Base-by-base conservation (phyloP, 1,140 invertebrate genomes). In the Aphaenogaster rudis region DNA sequence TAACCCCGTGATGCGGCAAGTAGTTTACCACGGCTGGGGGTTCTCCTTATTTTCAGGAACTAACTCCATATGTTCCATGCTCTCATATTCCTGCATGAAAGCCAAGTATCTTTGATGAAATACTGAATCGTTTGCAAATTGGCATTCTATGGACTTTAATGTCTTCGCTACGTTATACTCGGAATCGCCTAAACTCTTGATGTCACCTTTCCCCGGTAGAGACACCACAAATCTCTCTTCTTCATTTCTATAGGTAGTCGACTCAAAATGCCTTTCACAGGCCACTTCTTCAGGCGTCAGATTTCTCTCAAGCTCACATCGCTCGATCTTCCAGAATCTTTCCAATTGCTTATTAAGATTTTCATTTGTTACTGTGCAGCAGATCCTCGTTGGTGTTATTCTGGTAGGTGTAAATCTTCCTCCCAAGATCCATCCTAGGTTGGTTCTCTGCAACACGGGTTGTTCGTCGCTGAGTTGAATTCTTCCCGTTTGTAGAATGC, bases 41-140 rank as follows among this genome's bases (percentile, higher is more conserved):
- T n/a, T 0, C 94, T 92, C 2, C 79, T 63, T n/a, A 8, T 52
- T 21, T 17, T 66, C 17, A 0, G n/a, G 52, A n/a, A 90, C 64
- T 13, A 33, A 7, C 11, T 66, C 69, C 91, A 93, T 93, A 48
- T 92, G 89, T n/a, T 69, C 71, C 13, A 91, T 45, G 5, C 8
- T 15, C 67, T 87, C 63, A 57, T 93, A 93, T 50, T 93, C 86
- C 2, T 17, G 17, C 84, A 92, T 89, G 63, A 93, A 92, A 9
- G 82, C 50, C 39, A 81, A 45, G 61, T 92, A 92, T 63, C 45
- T 33, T 28, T 59, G 28, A 17, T 72, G 74, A 8, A 90, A 86
- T 39, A 63, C 17, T 28, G 63, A 42, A 13, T 91, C 48, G 13
- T 61, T 57, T 9, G n/a, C 50, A 17, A 92, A 82, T 59, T 64